Conservation (phyloP, 2,888 invertebrate genomes). For the Mythimna vitellina region DNA sequence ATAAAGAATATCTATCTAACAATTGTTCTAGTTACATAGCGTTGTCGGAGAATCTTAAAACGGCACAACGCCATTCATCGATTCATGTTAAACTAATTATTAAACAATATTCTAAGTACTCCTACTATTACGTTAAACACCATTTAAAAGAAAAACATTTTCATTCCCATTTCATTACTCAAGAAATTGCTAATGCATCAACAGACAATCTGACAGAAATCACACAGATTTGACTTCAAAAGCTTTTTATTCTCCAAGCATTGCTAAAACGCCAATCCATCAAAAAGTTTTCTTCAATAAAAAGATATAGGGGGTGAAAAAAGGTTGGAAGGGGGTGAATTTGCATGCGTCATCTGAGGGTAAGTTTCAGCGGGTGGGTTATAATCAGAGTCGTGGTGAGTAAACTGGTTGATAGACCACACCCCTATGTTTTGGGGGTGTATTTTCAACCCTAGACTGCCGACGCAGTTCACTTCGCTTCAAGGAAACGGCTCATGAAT, state of each 20-base stretch:
- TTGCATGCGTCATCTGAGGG: constrained; percentile 68
- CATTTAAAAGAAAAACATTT: neutral
- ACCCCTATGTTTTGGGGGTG: constrained; percentile 59
- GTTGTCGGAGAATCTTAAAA: no score
- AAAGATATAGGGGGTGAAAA: constrained; percentile 51
- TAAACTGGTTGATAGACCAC: constrained; percentile 66
- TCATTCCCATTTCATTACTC: constrained; percentile 28
- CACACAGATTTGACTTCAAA: constrained; percentile 44
- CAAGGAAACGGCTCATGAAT: constrained; percentile 53
- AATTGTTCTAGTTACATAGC: no score
- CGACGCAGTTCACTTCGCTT: constrained; percentile 55
- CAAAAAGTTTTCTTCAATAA: constrained; percentile 62
- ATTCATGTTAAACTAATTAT: no score
- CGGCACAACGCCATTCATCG: no score
- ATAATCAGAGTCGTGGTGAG: constrained; percentile 64
- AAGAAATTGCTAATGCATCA: constrained; percentile 36
- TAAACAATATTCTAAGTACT: no score
- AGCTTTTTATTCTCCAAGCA: constrained; percentile 44
- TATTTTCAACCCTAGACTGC: constrained; percentile 58
- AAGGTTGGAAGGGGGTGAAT: constrained; percentile 52
- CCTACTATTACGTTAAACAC: no score
- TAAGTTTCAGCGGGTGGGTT: constrained; percentile 57
- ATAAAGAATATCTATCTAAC: no score
- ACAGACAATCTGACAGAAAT: constrained; percentile 46
- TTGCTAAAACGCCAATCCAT: constrained; percentile 59